Conservation (phyloP, 2,113 vertebrate genomes). For the Galeopterus variegatus region DNA sequence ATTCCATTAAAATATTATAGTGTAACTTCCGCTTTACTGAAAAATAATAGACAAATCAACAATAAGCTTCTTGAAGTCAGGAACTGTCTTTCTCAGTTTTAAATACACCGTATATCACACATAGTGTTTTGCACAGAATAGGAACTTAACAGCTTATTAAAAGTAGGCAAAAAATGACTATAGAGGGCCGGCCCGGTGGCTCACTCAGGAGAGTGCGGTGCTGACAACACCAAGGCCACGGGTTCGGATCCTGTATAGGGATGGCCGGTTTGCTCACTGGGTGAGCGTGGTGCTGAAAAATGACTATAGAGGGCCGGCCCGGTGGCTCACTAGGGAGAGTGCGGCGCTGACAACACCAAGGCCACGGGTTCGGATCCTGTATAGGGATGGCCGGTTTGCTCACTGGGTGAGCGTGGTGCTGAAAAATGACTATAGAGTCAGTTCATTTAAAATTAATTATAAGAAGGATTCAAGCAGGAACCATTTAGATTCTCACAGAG, state of each 20-base stretch:
- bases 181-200: too few species aligned
- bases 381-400: too few species aligned
- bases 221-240: too few species aligned
- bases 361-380: too few species aligned
- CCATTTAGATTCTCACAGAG: slow-evolving; percentile 50
- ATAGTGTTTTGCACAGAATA: background rate
- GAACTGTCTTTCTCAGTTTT: background rate
- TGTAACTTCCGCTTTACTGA: slow-evolving; percentile 28
- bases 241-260: too few species aligned
- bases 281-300: too few species aligned
- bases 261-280: too few species aligned
- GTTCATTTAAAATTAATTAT: slow-evolving; percentile 52
- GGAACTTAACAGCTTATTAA: background rate
- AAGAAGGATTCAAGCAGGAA: slow-evolving; percentile 47
- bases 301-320: too few species aligned
- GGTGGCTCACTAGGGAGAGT: too few species aligned
- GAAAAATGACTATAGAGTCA: slow-evolving; percentile 45
- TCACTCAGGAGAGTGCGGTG: too few species aligned
- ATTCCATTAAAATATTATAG: slow-evolving; percentile 61
- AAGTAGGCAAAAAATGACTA: background rate
- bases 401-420: too few species aligned
- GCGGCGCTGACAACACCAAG: too few species aligned
- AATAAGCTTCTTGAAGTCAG: slow-evolving; percentile 36
- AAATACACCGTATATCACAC: background rate
- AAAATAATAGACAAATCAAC: slow-evolving; percentile 50